Conservation (phyloP, 1,140 invertebrate species). For the Drosophila athabasca region DNA sequence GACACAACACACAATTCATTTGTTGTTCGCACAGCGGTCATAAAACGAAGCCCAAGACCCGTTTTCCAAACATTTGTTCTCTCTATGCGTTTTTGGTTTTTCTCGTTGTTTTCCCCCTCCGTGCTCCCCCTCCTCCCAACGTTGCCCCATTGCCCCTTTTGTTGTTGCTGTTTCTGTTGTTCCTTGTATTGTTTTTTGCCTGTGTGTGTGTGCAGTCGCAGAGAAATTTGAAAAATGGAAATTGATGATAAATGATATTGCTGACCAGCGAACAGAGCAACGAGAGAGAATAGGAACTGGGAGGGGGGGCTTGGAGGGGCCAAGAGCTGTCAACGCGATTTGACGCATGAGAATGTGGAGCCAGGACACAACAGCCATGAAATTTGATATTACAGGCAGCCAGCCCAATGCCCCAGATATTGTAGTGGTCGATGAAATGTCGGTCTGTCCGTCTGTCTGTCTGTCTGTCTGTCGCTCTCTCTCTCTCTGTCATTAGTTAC, state of each 20-base stretch:
- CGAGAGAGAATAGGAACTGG: slow-evolving; percentile 14
- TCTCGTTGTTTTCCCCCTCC: slow-evolving; percentile 2
- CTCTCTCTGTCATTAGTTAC: background rate
- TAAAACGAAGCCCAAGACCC: slow-evolving; percentile 57
- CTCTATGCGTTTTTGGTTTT: slow-evolving; percentile 42
- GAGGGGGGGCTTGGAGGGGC: slow-evolving; percentile 33
- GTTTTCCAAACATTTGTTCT: slow-evolving; percentile 53
- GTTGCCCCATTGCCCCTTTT: too few species aligned
- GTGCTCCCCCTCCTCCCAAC: too few species aligned
- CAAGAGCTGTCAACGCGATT: slow-evolving; percentile 73
- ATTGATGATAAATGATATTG: slow-evolving; percentile 83
- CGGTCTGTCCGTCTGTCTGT: background rate
- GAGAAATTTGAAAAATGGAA: slow-evolving; percentile 83
- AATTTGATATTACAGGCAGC: slow-evolving; percentile 31
- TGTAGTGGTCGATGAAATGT: slow-evolving; percentile 40
- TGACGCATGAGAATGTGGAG: slow-evolving; percentile 73
- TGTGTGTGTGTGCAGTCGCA: slow-evolving; percentile 45
- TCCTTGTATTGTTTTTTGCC: slow-evolving; percentile 10
- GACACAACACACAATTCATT: slow-evolving; percentile 70
- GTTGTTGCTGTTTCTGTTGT: slow-evolving; percentile 1
- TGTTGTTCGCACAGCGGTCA: slow-evolving; percentile 58
- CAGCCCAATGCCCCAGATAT: slow-evolving; percentile 24
- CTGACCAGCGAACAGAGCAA: slow-evolving; percentile 59
- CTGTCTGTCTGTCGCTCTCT: slow-evolving; percentile 13
- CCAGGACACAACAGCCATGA: slow-evolving; percentile 48